Evolutionary conservation across 2,113 vertebrate species (phyloP).

Genomic region (Gallinago media): DNA sequence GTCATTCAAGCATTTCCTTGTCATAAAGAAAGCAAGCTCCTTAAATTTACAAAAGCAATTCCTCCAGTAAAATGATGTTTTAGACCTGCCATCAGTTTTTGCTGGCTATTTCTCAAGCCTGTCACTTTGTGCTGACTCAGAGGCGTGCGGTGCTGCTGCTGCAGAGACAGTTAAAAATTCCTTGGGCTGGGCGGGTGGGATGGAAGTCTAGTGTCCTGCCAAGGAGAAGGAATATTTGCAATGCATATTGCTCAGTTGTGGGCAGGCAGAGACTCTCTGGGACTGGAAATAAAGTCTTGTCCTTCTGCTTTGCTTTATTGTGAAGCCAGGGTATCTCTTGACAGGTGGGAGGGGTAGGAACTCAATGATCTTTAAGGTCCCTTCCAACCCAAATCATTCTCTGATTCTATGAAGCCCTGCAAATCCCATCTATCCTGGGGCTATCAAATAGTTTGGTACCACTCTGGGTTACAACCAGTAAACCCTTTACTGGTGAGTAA

Average conservation of each 20-base stretch:
- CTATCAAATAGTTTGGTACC: rapidly evolving
- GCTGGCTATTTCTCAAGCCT: neutral
- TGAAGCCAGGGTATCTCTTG: no score
- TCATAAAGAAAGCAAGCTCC: neutral
- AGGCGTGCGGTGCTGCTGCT: neutral
- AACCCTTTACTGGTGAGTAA: neutral
- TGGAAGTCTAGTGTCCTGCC: neutral
- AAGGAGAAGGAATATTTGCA: neutral
- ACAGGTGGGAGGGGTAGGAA: no score
- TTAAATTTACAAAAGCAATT: neutral
- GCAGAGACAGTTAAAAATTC: neutral
- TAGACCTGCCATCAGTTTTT: neutral
- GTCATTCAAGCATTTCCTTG: neutral
- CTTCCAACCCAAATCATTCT: no score
- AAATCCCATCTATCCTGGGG: no score
- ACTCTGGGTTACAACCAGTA: neutral
- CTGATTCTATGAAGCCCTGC: neutral
- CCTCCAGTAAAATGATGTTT: neutral
- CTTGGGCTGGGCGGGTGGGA: neutral
- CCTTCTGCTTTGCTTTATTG: neutral
- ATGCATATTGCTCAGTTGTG: neutral
- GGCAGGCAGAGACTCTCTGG: neutral
- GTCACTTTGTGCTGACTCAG: constrained; percentile 37
- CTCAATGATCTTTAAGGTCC: no score
- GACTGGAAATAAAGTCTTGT: neutral